Evolutionary conservation across 2,888 invertebrate species (phyloP), one percentile per base, ranked within the genome.

Genomic region (Apamea sordens): DNA sequence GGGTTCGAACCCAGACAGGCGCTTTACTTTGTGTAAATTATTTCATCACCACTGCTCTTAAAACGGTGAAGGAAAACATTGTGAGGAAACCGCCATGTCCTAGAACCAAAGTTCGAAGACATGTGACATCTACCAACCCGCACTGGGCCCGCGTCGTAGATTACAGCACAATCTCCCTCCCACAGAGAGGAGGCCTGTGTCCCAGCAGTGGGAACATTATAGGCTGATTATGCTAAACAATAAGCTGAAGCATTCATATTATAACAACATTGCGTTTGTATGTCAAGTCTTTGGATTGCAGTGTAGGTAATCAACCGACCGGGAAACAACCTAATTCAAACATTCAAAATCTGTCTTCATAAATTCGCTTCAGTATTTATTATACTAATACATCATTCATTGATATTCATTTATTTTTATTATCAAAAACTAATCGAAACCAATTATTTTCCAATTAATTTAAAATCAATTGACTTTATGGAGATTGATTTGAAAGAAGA

Each of bases 401-500:
- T 77, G 15, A 63, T 28, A 59, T 59, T 61, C 10, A 81, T 77
- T 75, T 75, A 75, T 70, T 78, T 61, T 65, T 18, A 75, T 69
- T 64, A 21, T 24, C 61, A 41, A 70, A 70, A 64, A 59, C 50
- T 44, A 32, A 64, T 76, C 72, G 50, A 76, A 76, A 61, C 65
- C 24, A 36, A 36, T 64, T 59, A 59, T 65, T 56, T 77, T 53
- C 36, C 36, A 77, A 76, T 83, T 68, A 41, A 74, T 84, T 83
- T 61, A 36, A 70, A 79, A 76, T 36, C 68, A 53, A 84, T 82
- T 82, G 13, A 64, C 24, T 36, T 18, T 11, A 70, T 61, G 56
- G 44, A 53, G 80, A 74, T 84, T 77, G 44, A 72, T 72, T 76
- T 71, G 44, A 32, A 28, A 36, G 41, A 32, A 32, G 53, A 75